Percentiles rank a stretch among this genome's conserved stretches.
Conservation (phyloP, 2,888 invertebrate species). For the Drosophila affinis region DNA sequence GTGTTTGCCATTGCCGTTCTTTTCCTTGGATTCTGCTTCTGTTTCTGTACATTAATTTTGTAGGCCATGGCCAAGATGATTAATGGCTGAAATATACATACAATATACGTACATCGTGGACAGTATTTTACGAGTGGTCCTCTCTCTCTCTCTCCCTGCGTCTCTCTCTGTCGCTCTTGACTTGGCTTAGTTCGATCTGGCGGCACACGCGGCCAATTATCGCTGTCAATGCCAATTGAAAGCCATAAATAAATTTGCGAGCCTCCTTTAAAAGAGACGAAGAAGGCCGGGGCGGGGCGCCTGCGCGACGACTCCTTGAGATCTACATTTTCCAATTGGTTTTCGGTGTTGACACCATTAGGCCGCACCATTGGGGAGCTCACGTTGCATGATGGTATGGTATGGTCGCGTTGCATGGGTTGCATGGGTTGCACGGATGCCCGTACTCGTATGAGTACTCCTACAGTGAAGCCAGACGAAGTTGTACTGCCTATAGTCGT, state of each 20-base stretch:
- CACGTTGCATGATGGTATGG: background rate
- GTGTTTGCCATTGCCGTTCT: background rate
- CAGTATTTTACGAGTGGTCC: background rate
- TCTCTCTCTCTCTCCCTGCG: background rate
- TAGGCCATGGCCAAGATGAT: slow-evolving; percentile 57
- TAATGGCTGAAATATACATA: slow-evolving; percentile 43
- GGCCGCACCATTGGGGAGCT: slow-evolving; percentile 27
- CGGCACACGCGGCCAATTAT: slow-evolving; percentile 65
- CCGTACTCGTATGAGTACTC: no score
- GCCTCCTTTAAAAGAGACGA: slow-evolving; percentile 19
- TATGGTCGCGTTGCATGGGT: background rate
- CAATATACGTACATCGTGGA: slow-evolving; percentile 25
- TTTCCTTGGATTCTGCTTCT: background rate
- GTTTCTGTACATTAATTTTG: slow-evolving; percentile 36
- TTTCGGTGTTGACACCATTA: slow-evolving; percentile 73
- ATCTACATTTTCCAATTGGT: slow-evolving; percentile 32
- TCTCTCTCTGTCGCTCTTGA: slow-evolving; percentile 26
- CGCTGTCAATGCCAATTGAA: slow-evolving; percentile 71
- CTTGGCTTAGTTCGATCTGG: slow-evolving; percentile 7
- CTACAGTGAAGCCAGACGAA: background rate
- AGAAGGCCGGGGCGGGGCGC: background rate
- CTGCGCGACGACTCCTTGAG: slow-evolving; percentile 9
- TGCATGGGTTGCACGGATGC: background rate
- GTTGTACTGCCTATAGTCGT: no score
- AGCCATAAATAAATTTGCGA: slow-evolving; percentile 74